Evolutionary conservation across 30 jellyfish, hydroid and myxozoan genomes (phyloP).

Genomic region (Turritopsis rubra): DNA sequence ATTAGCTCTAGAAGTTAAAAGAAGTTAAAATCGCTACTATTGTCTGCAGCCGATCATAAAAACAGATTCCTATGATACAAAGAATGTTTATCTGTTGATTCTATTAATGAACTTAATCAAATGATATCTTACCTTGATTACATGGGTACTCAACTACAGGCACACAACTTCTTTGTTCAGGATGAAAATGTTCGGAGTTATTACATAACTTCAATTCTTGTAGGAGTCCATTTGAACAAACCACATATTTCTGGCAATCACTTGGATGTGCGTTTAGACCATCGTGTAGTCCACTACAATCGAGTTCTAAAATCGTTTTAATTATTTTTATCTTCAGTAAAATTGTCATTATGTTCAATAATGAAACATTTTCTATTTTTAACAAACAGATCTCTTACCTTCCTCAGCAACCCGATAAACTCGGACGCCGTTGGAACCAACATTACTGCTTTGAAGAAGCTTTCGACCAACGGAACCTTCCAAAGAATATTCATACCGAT

Average conservation of each 20-base stretch:
- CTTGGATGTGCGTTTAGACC: conserved; percentile 7
- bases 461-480: neutral
- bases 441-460: conserved; percentile 2
- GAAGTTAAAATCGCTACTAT: too few species aligned
- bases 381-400: too few species aligned
- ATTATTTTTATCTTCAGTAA: neutral
- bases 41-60: too few species aligned
- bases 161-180: neutral
- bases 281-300: neutral
- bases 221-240: neutral
- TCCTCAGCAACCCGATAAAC: conserved; percentile 3
- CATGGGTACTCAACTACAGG: conserved; percentile 7
- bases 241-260: neutral
- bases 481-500: neutral
- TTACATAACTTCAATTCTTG: neutral
- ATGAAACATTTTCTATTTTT: too few species aligned
- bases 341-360: too few species aligned
- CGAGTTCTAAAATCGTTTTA: neutral
- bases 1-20: neutral
- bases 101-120: neutral
- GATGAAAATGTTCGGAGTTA: neutral
- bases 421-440: neutral
- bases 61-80: too few species aligned
- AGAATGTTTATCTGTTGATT: neutral
- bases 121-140: neutral